Base-by-base conservation (phyloP, 2,888 invertebrate genomes). In the Lepidocyrtoides sp. region DNA sequence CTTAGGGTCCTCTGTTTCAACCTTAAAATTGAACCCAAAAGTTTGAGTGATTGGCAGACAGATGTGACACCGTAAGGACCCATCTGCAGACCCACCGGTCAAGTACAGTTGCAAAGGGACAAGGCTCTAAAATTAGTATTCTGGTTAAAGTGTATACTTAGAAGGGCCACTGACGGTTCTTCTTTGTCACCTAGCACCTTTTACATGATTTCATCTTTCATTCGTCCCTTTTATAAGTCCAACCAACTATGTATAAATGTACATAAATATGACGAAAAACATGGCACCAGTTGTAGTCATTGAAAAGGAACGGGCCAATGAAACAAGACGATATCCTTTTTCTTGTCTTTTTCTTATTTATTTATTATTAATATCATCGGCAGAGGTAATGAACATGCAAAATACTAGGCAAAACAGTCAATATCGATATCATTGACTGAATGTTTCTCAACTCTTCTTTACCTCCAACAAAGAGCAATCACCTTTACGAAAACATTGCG, bases 391-490 rank as follows among this genome's bases (percentile, higher is more conserved):
- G n/a, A n/a, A n/a, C n/a, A n/a, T n/a, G n/a, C n/a, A n/a, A n/a
- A n/a, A n/a, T n/a, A n/a, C n/a, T n/a, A n/a, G n/a, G n/a, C n/a
- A n/a, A n/a, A n/a, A n/a, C n/a, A n/a, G 26, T 44, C 23, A 12
- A 14, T 81, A 81, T 60, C 81, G 60, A 60, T 81, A 81, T 81
- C 81, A 81, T 81, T 81, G 81, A 60, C 81, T 36, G 60, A 81
- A 36, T 32, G 7, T 36, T 81, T 41, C 4, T 17, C 36, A 41
- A n/a, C 32, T 81, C 14, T 44, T 36, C 1, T 51, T 81, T 36
- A 3, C n/a, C 77, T 81, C 77, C 23, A 57, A 87, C 77, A 86
- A 87, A 77, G 86, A 88, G 88, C 81, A 82, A 89, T 81, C 88
- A 89, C 88, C 88, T 89, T 81, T 82, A 81, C 41, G 72, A 81